These are phyloP conservation scores for Stenurella melanura DNA, from an alignment of 2,888 invertebrate genomes.

Conservation along the genomic window DNA sequence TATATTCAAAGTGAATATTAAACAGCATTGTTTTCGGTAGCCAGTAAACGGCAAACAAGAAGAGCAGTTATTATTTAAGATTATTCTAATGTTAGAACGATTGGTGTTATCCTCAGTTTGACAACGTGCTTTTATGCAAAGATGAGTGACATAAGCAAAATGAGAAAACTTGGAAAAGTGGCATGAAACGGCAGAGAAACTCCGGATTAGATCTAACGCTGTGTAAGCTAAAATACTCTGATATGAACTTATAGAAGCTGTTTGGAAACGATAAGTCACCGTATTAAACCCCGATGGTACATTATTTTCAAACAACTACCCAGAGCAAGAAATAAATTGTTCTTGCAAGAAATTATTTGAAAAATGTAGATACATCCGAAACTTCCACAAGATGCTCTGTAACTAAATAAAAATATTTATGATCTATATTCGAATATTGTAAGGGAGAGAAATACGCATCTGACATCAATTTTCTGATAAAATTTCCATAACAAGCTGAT, in stretches of 20 bases:
- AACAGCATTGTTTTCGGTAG: not conserved
- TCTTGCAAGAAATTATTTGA: not conserved
- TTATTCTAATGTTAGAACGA: conserved; percentile 36
- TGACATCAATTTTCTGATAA: not conserved
- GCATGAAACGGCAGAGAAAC: conserved; percentile 65
- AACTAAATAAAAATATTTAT: not conserved
- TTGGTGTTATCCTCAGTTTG: conserved; percentile 54
- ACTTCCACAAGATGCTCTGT: not conserved
- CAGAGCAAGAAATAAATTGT: conserved; percentile 51
- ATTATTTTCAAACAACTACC: conserved; percentile 56
- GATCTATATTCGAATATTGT: conserved; percentile 6
- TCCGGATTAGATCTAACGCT: conserved; percentile 65
- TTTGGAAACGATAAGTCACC: conserved; percentile 64
- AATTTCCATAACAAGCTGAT: conserved; percentile 21
- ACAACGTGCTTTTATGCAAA: conserved; percentile 59
- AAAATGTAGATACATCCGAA: not conserved
- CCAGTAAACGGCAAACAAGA: not conserved
- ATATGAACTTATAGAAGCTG: conserved; percentile 66
- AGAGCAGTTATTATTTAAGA: conserved; percentile 4
- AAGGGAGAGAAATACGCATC: conserved; percentile 8
- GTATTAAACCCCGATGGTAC: conserved; percentile 63
- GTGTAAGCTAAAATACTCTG: conserved; percentile 64
- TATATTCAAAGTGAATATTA: not conserved
- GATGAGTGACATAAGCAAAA: conserved; percentile 62
- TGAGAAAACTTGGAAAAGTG: conserved; percentile 67